Evolutionary conservation across 2,113 vertebrate genomes (phyloP).

Genomic region (Engystomops pustulosus): DNA sequence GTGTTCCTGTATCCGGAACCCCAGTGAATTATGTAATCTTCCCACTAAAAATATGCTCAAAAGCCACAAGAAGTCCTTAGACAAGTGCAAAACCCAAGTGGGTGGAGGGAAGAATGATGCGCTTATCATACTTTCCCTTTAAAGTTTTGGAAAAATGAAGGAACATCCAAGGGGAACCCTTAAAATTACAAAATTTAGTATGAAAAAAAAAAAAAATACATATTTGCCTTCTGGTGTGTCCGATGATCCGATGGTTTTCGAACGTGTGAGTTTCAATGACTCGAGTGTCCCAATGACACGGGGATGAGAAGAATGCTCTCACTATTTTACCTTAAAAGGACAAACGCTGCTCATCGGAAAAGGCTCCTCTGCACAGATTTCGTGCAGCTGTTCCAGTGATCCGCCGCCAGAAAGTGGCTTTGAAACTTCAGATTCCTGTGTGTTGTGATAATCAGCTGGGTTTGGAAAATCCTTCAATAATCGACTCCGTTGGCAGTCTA

Average conservation of each 20-base stretch:
- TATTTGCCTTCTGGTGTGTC: background rate
- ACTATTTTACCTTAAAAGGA: slow-evolving; percentile 74
- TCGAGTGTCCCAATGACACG: background rate
- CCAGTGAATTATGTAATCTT: background rate
- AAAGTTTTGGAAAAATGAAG: background rate
- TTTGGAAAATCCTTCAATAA: slow-evolving; percentile 74
- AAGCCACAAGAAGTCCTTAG: background rate
- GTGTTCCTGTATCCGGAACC: background rate
- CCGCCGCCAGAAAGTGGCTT: slow-evolving; percentile 68
- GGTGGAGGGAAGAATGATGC: background rate
- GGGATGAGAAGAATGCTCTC: slow-evolving; percentile 63
- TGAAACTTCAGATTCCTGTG: slow-evolving; percentile 72
- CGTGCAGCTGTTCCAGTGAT: slow-evolving; percentile 72
- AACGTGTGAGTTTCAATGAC: slow-evolving; percentile 1
- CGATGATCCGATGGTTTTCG: background rate
- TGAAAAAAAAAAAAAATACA: background rate
- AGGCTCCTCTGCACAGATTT: slow-evolving; percentile 69
- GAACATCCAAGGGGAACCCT: background rate
- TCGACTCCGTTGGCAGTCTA: slow-evolving; percentile 70
- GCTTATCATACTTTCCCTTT: background rate
- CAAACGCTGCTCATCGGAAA: slow-evolving; percentile 62
- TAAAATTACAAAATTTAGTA: background rate
- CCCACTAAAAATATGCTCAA: background rate
- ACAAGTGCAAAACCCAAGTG: background rate
- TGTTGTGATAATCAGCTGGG: slow-evolving; percentile 79